phyloP scores from a whole-genome alignment of 2,797 vertebrate species.

The Semaprochilodus insignis region DNA sequence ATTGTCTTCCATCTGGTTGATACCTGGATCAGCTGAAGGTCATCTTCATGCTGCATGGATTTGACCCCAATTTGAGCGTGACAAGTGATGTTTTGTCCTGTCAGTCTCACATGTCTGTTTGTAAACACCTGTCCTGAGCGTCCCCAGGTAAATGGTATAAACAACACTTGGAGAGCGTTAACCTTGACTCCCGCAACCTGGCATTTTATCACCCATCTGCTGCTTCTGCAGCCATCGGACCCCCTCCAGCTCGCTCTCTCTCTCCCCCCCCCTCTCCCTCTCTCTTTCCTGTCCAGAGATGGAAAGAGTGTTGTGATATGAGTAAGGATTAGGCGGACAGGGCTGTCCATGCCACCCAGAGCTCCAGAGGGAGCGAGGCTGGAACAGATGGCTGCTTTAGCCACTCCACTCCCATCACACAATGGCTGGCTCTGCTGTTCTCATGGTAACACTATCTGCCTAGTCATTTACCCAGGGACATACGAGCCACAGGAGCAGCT shows the following conservation, averaged over 20 bases:
- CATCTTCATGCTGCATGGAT: background rate
- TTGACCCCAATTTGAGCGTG: background rate
- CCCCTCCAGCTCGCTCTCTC: slow-evolving; percentile 12
- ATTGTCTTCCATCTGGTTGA: background rate
- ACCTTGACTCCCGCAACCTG: slow-evolving; percentile 44
- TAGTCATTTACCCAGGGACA: slow-evolving; percentile 93
- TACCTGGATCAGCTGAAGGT: background rate
- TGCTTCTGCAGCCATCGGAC: slow-evolving; percentile 36
- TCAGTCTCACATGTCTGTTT: slow-evolving; percentile 27
- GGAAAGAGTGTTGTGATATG: slow-evolving; percentile 11
- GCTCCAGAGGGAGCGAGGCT: slow-evolving; percentile 80
- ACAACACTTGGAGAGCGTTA: slow-evolving; percentile 46
- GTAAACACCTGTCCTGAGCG: slow-evolving; percentile 34
- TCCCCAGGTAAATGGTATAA: slow-evolving; percentile 40
- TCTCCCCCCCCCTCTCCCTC: slow-evolving; percentile 18
- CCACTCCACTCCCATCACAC: slow-evolving; percentile 83
- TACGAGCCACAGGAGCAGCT: slow-evolving; percentile 83
- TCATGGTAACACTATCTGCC: slow-evolving; percentile 99
- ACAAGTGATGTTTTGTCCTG: slow-evolving; percentile 13
- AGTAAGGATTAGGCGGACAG: slow-evolving; percentile 10
- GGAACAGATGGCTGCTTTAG: slow-evolving; percentile 98
- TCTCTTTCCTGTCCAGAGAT: slow-evolving; percentile 29
- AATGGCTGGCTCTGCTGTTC: slow-evolving; percentile 95
- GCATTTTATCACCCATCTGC: slow-evolving; percentile 45
- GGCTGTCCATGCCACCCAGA: slow-evolving; percentile 28